A percentile compares a stretch with the other conserved stretches of the same genome.
phyloP scores from a whole-genome alignment of 2,113 vertebrate genomes.

The Tragulus kanchil region DNA sequence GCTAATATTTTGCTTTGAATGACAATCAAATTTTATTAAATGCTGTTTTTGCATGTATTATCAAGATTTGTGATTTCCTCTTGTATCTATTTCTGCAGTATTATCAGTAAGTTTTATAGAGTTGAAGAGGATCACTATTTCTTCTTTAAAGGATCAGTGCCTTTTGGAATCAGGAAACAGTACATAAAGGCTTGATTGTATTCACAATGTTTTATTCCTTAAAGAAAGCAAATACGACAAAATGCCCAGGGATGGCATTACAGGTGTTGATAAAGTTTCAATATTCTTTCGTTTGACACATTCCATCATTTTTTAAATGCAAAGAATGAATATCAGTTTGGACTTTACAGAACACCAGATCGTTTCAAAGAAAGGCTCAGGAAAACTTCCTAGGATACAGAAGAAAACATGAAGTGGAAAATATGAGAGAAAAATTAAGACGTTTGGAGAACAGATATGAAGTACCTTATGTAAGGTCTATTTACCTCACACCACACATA shows the following conservation, averaged over 20 bases:
- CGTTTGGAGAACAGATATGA: neutral
- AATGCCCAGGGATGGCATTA: neutral
- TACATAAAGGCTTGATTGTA: neutral
- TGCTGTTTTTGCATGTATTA: neutral
- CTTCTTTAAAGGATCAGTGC: neutral
- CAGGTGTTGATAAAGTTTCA: neutral
- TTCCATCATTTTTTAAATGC: neutral
- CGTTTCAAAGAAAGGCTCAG: neutral
- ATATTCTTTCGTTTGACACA: neutral
- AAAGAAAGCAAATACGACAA: neutral
- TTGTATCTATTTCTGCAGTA: no score
- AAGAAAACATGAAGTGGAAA: neutral
- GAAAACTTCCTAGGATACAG: neutral
- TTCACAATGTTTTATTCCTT: neutral
- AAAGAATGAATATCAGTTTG: neutral
- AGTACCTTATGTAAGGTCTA: neutral
- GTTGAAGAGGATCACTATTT: neutral
- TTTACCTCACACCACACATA: neutral
- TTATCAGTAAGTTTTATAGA: fast-evolving
- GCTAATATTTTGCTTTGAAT: no score
- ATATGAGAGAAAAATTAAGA: neutral
- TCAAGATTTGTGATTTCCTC: neutral
- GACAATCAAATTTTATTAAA: no score
- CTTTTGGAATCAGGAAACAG: neutral
- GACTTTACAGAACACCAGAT: neutral